Evolutionary conservation across 2,888 invertebrate genomes (phyloP), one percentile per base, ranked within the genome.

Genomic region (Mesoligia furuncula): DNA sequence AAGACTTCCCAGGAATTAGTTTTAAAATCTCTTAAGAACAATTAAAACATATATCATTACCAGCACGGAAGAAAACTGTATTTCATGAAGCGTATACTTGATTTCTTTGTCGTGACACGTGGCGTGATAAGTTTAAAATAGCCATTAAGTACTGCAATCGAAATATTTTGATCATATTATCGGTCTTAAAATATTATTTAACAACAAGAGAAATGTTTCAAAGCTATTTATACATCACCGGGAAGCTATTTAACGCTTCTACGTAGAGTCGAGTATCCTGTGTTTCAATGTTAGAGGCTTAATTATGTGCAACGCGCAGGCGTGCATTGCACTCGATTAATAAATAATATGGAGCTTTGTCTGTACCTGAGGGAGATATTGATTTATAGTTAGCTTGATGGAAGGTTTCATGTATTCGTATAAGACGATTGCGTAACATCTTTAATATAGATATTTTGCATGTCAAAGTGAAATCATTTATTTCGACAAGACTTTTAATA

Each of bases 261-360:
- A 0, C 0, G 15, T 24, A 76, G 3, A 36, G 64, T 68, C 20
- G 51, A 66, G 5, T 15, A 13, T 61, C 9, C 27, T 9, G 20
- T 68, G 64, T 8, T 45, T 20, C 0, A 2, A 20, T 45, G 70
- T 73, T 39, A 72, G 59, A 82, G 67, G 71, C 78, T 31, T 64
- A n/a, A n/a, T n/a, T n/a, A 59, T 74, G 74, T 68, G 78, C 67
- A 82, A 74, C 59, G 79, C 82, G 83, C 82, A 82, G 51, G 79
- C 82, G 78, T 77, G 78, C 67, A 64, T 20, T 77, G 51, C 64
- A 69, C 39, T 59, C 24, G 27, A 64, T 20, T 20, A 39, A 64
- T 76, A 64, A 39, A 57, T 77, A 45, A 8, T 45, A 65, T 69
- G 69, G 42, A 69, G 54, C n/a, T 81, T 0, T 71, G 54, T 57